Base-by-base conservation (phyloP, 2,888 invertebrate genomes). In the Cryptocheilus praepositus region DNA sequence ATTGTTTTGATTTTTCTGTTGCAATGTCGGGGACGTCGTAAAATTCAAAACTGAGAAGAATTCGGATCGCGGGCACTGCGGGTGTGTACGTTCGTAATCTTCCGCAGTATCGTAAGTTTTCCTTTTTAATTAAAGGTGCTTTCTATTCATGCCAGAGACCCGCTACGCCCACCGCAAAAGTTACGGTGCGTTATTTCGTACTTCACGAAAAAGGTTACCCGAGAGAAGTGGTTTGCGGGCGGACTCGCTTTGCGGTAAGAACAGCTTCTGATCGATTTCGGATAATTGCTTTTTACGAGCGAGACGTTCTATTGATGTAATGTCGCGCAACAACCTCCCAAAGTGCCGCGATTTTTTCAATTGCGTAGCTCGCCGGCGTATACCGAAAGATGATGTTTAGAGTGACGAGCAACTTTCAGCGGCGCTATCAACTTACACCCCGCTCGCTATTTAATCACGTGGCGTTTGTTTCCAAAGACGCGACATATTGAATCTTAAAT, bases 101-200 rank as follows among this genome's bases (percentile, higher is more conserved):
- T 76, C 71, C 66, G 70, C 67, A 52, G 61, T 73, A 67, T 70
- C 73, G 74, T 80, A 80, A 81, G 76, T 79, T 81, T 61, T 81
- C 76, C 75, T 81, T 83, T 83, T 83, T 83, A 83, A 83, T 83
- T 83, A 81, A 81, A 80, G 79, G 79, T 77, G 73, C 81, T 81
- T 83, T 77, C 77, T 80, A 79, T 80, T 77, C 78, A 73, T 79
- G 76, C 77, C 64, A 36, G 59, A 57, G 71, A 64, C 62, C 36
- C 61, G 71, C 70, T 76, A 77, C 79, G 80, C 79, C 79, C 79
- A 66, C 70, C 51, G 52, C 57, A 54, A 70, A 77, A 79, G 75
- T 80, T 79, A 79, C 78, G 78, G 66, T 79, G 69, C 74, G 73
- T 78, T 79, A 76, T 79, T 76, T 70, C 73, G 67, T 71, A 64